phyloP scores from a whole-genome alignment of 2,888 invertebrate genomes.

The Caradrina kadenii region DNA sequence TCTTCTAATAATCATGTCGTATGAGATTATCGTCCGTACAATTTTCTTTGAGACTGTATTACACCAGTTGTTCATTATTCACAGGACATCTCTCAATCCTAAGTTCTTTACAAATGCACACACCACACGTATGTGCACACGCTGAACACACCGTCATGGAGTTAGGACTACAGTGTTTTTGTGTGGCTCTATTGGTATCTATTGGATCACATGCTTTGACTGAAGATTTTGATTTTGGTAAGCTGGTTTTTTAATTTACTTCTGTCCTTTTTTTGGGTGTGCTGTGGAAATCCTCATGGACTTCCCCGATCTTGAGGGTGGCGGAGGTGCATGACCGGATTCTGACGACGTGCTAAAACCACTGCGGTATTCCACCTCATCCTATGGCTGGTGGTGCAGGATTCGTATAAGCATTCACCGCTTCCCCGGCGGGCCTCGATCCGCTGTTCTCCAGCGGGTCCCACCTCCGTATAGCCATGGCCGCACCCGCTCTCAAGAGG shows the following conservation, averaged over 20 bases:
- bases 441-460: too few species aligned
- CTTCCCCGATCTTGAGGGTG: too few species aligned
- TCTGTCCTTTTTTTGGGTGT: too few species aligned
- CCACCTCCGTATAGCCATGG: too few species aligned
- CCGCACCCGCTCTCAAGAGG: too few species aligned
- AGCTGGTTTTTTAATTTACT: constrained; percentile 1
- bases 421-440: too few species aligned
- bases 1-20: background rate
- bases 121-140: background rate
- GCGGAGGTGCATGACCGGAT: too few species aligned
- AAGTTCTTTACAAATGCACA: constrained; percentile 4
- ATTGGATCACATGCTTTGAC: constrained; percentile 6
- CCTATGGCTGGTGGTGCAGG: too few species aligned
- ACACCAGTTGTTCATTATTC: background rate
- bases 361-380: too few species aligned
- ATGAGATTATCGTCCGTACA: constrained; percentile 14
- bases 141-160: constrained; percentile 28
- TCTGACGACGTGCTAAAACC: too few species aligned
- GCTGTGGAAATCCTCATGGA: too few species aligned
- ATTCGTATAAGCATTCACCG: too few species aligned
- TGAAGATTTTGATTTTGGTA: constrained; percentile 15
- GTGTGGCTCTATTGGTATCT: constrained; percentile 9
- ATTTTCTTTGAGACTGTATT: constrained; percentile 21
- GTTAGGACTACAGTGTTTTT: constrained; percentile 16
- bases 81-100: constrained; percentile 43